phyloP scores from a whole-genome alignment of 2,797 vertebrate species.

The Tokudaia muenninki region DNA sequence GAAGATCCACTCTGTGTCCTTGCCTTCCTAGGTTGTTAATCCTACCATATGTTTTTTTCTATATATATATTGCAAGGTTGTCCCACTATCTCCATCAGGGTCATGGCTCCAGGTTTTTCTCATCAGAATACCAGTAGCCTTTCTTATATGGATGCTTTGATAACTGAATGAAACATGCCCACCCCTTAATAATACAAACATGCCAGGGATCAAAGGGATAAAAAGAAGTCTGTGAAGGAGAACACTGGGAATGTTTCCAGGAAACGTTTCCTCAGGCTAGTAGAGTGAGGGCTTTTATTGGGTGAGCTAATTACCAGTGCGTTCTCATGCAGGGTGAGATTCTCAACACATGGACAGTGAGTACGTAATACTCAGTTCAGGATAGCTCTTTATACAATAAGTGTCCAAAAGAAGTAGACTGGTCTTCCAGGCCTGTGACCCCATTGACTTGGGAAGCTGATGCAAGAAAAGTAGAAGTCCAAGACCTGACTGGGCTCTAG shows the following conservation, averaged over 20 bases:
- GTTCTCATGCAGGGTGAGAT: not conserved
- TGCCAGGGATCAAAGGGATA: not conserved
- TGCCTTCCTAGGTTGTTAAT: not conserved
- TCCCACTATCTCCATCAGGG: not conserved
- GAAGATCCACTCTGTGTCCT: not conserved
- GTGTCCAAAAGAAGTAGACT: not conserved
- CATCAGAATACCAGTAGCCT: not conserved
- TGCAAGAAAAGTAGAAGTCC: not conserved
- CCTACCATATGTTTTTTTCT: not conserved
- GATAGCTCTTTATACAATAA: not conserved
- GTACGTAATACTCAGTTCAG: not conserved
- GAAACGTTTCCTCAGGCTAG: too few relatives aligned
- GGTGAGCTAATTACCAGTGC: not conserved
- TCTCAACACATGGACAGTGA: too few relatives aligned
- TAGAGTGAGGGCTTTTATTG: not conserved
- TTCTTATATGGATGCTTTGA: not conserved
- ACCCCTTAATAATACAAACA: not conserved
- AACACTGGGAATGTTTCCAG: not conserved
- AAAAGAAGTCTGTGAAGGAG: not conserved
- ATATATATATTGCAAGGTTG: not conserved
- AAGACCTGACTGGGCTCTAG: too few relatives aligned
- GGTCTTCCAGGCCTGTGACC: not conserved
- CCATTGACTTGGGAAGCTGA: not conserved
- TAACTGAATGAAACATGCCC: not conserved
- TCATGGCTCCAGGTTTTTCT: not conserved